These are phyloP conservation scores for Apogon talboti DNA, from an alignment of 2,797 vertebrate genomes.

Conservation along the genomic window DNA sequence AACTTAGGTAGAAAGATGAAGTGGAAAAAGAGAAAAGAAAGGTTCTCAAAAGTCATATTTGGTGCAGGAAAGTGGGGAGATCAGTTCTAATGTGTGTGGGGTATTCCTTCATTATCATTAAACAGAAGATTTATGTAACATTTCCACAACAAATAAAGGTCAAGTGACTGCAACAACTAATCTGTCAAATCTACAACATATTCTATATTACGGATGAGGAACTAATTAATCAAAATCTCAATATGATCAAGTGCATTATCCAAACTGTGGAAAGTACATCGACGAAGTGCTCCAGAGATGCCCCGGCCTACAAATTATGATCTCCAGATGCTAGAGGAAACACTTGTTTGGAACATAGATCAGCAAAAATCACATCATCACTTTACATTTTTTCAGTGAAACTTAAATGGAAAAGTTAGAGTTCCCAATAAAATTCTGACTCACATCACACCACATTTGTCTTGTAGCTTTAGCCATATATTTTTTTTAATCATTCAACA, in stretches of 20 bases:
- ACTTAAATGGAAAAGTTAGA: too few species aligned
- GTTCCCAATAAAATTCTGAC: too few species aligned
- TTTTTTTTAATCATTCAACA: too few species aligned
- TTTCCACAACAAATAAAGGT: background rate
- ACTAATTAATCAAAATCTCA: too few species aligned
- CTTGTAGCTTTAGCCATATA: background rate
- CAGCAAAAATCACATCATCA: too few species aligned
- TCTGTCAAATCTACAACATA: background rate
- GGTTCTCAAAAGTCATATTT: conserved; percentile 18
- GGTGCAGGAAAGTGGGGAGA: conserved; percentile 5
- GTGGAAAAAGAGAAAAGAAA: conserved; percentile 8
- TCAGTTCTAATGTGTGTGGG: background rate
- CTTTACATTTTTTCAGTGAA: too few species aligned
- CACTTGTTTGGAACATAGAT: too few species aligned
- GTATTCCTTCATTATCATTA: background rate
- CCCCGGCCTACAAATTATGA: too few species aligned
- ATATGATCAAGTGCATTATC: too few species aligned
- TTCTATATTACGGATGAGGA: background rate
- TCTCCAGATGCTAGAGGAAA: too few species aligned
- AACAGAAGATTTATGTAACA: background rate
- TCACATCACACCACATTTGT: background rate
- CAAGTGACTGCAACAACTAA: background rate
- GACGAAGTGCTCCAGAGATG: too few species aligned
- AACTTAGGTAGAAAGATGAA: conserved; percentile 34
- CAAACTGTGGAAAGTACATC: too few species aligned